Base-by-base conservation (phyloP, 2,797 vertebrate species). In the Rhinatrema bivittatum region DNA sequence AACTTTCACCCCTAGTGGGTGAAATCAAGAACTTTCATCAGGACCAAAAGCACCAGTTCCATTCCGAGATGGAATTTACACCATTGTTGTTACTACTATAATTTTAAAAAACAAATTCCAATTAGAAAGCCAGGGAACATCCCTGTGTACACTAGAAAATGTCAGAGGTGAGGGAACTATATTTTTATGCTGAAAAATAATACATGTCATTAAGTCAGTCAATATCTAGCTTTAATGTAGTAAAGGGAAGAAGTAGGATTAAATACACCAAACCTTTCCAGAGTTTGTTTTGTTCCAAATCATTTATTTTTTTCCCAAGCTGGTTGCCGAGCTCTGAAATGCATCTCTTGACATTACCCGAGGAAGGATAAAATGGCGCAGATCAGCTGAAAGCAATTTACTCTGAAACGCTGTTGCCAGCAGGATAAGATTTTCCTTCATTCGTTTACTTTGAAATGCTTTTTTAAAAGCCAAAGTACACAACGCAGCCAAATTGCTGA, bases 301-400 rank as follows among this genome's bases (percentile, higher is more conserved):
- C 85, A 78, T 85, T 90, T 83, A 71, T 85, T 85, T 78, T 76
- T 72, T 5, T 78, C 83, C 71, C 53, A 67, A 81, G 85, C 86
- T 79, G 68, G 87, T 87, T 68, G 60, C 82, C 84, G 82, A 78
- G 83, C 84, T 52, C 70, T 73, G 85, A 86, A 85, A 86, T 86
- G 77, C 71, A 80, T 72, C 81, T 84, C 85, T 89, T 87, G 82
- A 88, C 82, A 85, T 87, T 88, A 87, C 86, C 87, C 89, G 84
- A 88, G 87, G 87, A 84, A 82, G 81, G 86, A 87, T 87, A 87
- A 87, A 85, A 80, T 56, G 62, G 82, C 80, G 85, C 78, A 64
- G 82, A 89, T 90, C 88, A 92, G 89, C 90, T 91, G 88, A 92
- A 91, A 91, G 88, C 89, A 91, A 91, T 93, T 93, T 92, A 67